A percentile compares a stretch with the other conserved stretches of the same genome.
Conservation (phyloP, 2,888 invertebrate species). For the Cremastinae sp. region DNA sequence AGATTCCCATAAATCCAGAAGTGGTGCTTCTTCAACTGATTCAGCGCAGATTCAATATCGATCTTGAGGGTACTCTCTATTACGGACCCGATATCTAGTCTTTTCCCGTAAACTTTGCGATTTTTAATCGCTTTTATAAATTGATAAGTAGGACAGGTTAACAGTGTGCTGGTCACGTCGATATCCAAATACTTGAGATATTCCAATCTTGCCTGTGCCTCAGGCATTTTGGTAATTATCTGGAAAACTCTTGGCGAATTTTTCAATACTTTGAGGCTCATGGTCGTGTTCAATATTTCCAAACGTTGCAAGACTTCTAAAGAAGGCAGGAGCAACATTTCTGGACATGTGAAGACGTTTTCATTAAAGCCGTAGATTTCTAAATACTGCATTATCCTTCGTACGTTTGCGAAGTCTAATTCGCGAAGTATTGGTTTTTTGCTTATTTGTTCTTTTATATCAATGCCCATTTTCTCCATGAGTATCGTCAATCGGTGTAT, state of each 20-base stretch:
- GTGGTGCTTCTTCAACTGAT: conserved; percentile 83
- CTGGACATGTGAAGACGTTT: conserved; percentile 80
- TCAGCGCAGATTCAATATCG: conserved; percentile 68
- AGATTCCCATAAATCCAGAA: conserved; percentile 85
- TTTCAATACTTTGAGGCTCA: conserved; percentile 84
- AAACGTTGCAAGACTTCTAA: conserved; percentile 83
- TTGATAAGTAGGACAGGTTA: no score
- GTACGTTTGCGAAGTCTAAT: conserved; percentile 82
- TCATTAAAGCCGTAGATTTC: conserved; percentile 76
- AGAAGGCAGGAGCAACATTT: conserved; percentile 83
- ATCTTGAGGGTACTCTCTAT: conserved; percentile 70
- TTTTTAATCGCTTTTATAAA: no score
- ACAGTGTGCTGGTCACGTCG: no score
- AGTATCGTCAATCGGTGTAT: no score
- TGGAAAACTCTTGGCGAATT: conserved; percentile 83
- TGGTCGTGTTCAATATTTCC: conserved; percentile 81
- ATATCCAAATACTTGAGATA: conserved; percentile 81
- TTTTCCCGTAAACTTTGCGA: not conserved
- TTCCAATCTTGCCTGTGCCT: conserved; percentile 80
- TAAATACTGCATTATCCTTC: conserved; percentile 82
- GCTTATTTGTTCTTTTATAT: conserved; percentile 81
- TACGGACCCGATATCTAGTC: conserved; percentile 2
- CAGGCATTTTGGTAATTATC: conserved; percentile 81
- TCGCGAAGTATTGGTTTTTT: conserved; percentile 85
- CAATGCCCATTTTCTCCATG: no score